These are phyloP conservation scores for Elysia crispata DNA, from an alignment of 2,888 invertebrate genomes.

Conservation along the genomic window DNA sequence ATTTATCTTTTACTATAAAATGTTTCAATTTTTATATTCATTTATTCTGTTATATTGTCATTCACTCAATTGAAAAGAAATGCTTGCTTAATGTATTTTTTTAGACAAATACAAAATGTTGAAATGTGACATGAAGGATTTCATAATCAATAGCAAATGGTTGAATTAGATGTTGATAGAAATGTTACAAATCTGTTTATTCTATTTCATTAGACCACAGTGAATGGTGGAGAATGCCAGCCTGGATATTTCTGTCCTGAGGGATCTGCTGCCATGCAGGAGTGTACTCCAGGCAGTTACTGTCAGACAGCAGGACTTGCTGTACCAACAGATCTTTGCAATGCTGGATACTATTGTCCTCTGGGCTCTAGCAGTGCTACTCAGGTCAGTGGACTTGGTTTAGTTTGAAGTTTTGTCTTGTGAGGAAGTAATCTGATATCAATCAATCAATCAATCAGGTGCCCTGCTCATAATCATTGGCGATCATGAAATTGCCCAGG, in stretches of 20 bases:
- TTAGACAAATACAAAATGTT: too few relatives aligned
- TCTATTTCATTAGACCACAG: slow-evolving; percentile 61
- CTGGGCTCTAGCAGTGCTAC: slow-evolving; percentile 59
- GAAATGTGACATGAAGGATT: too few relatives aligned
- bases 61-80: too few relatives aligned
- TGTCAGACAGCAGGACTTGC: slow-evolving; percentile 67
- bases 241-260: slow-evolving; percentile 72
- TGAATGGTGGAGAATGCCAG: slow-evolving; percentile 70
- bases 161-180: background rate
- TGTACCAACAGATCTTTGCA: slow-evolving; percentile 66
- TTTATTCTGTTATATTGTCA: too few relatives aligned
- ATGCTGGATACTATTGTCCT: slow-evolving; percentile 70
- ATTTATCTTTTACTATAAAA: too few relatives aligned
- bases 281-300: slow-evolving; percentile 72
- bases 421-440: too few relatives aligned
- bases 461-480: too few relatives aligned
- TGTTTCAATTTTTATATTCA: too few relatives aligned
- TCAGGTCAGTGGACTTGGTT: slow-evolving; percentile 46
- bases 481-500: too few relatives aligned
- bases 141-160: background rate
- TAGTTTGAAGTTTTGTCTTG: too few relatives aligned
- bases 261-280: slow-evolving; percentile 63
- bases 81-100: too few relatives aligned
- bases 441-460: too few relatives aligned
- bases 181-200: background rate